Conservation (phyloP, 2,113 vertebrate species). For the mouse (Mus musculus) region GRCm39 chr1:118699501-118700000, state of each 20-base stretch:
- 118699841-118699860: not conserved
- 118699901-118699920: accelerated
- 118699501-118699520: not conserved
- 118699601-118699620: too few relatives aligned
- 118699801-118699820: not conserved
- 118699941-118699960: accelerated
- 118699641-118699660: not conserved
- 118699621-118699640: not conserved
- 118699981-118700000: not conserved
- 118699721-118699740: not conserved
- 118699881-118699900: not conserved
- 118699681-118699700: not conserved
- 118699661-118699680: not conserved
- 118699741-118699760: not conserved
- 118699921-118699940: not conserved
- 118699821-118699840: not conserved
- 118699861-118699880: not conserved
- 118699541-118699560: not conserved
- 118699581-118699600: not conserved
- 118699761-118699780: not conserved
- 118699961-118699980: accelerated
- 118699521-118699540: not conserved
- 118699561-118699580: not conserved
- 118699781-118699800: not conserved
- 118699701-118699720: not conserved